A percentile compares a stretch with the other conserved stretches of the same genome.
These are phyloP conservation scores for Recurvirostra avosetta DNA, from an alignment of 2,113 vertebrate genomes.

Conservation along the genomic window DNA sequence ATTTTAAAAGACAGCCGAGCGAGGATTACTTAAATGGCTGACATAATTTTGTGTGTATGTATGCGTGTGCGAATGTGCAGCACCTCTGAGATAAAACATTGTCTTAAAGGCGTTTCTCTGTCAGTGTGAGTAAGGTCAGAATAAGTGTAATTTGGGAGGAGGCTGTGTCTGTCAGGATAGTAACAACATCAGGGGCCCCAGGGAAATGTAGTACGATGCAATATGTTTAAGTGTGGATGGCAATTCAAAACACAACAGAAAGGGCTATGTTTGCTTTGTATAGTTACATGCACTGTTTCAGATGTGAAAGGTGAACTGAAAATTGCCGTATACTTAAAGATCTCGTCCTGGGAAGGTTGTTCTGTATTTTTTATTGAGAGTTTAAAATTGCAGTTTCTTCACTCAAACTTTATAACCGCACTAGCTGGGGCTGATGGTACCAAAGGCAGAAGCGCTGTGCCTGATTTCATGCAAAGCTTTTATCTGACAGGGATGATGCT, in stretches of 20 bases:
- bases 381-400: not conserved
- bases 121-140: not conserved
- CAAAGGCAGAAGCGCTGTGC: not conserved
- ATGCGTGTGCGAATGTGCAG: not conserved
- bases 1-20: conserved; percentile 67
- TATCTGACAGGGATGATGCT: not conserved
- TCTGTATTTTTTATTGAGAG: not conserved
- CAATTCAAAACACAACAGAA: conserved; percentile 27
- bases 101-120: conserved; percentile 38
- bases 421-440: not conserved
- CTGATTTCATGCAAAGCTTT: not conserved
- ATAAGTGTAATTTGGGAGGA: not conserved
- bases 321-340: not conserved
- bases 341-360: not conserved
- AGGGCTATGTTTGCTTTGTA: not conserved
- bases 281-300: not conserved
- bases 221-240: not conserved
- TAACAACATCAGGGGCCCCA: not conserved
- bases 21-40: conserved; percentile 52
- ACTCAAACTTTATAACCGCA: not conserved
- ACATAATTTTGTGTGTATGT: not conserved
- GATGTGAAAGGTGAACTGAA: conserved; percentile 34
- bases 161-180: not conserved
- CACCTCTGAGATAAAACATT: conserved; percentile 54
- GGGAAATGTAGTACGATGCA: not conserved